Evolutionary conservation across 1,140 invertebrate genomes (phyloP), one percentile per base, ranked within the genome.

Genomic region (Cardiocondyla obscurior): DNA sequence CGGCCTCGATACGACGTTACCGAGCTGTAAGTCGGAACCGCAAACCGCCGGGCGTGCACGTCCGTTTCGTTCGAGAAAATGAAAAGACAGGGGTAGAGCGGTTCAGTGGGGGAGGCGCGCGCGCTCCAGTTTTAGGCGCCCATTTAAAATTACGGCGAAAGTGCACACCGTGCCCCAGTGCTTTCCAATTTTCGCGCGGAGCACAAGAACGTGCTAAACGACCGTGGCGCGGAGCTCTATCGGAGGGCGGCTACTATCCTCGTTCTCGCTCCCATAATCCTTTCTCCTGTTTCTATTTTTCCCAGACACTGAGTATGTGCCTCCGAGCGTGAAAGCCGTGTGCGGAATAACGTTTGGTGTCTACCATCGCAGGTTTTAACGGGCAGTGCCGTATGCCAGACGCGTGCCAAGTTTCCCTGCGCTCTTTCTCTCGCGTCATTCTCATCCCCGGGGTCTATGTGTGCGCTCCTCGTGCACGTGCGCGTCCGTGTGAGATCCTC

Each of bases 401-500:
- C 90, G 90, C 90, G 90, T 91, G 90, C 90, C 90, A 91, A 91
- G 81, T 90, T 85, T 69, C 83, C 77, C 44, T 42, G 22, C 53
- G 39, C 33, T 14, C 44, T 44, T 62, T 64, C 55, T 36, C 42
- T 25, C 69, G 30, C 46, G 22, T 55, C 39, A 62, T 53, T 51
- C 46, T 28, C 36, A n/a, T 65, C 16, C 30, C 14, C 10, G 2
- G n/a, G 22, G 3, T 73, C 51, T 84, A 7, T 58, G 4, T n/a
- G 22, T 79, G 49, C 60, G 3, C 14, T 46, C 16, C 60, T 44
- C 39, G 39, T 51, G 8, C 36, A n/a, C 7, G 8, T 3, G 25
- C 14, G 36, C 16, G 25, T n/a, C 19, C 64, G 55, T 62, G 46
- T 65, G 46, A 74, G 62, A 73, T 74, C 65, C 64, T 33, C 58